Conservation (phyloP, 2,797 vertebrate species). For the Melanotaenia pygmaea region DNA sequence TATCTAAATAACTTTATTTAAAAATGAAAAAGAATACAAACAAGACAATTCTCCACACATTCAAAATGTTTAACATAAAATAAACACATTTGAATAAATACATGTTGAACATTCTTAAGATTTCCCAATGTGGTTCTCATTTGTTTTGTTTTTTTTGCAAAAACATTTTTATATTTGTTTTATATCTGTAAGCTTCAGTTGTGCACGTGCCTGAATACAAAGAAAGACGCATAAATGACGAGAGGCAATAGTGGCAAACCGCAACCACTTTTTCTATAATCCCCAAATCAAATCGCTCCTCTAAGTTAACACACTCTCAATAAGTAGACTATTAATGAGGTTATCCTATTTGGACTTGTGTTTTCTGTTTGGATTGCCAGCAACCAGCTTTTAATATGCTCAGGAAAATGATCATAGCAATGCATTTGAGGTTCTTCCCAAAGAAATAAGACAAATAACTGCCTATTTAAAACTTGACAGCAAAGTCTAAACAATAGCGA, state of each 20-base stretch:
- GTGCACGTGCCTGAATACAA: background rate
- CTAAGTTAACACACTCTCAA: background rate
- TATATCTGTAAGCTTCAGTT: conserved; percentile 3
- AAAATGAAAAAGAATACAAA: background rate
- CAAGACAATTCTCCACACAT: background rate
- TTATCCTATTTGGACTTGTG: background rate
- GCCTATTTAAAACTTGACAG: conserved; percentile 22
- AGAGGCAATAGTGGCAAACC: background rate
- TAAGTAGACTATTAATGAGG: background rate
- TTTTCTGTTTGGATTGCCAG: conserved; percentile 38
- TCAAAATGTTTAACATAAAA: background rate
- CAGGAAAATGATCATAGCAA: background rate
- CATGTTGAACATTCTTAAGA: conserved; percentile 5
- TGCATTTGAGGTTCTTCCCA: conserved; percentile 3
- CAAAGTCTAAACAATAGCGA: conserved; percentile 23
- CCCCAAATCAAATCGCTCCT: background rate
- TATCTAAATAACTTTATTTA: conserved; percentile 22
- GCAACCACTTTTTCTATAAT: background rate
- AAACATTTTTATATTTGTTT: conserved; percentile 5
- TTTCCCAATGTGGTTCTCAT: background rate
- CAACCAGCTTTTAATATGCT: conserved; percentile 19
- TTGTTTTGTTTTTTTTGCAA: background rate
- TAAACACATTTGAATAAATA: conserved; percentile 6
- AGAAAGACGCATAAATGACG: background rate
- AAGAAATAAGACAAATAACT: conserved; percentile 20